Evolutionary conservation across 2,113 vertebrate species (phyloP), one percentile per base, ranked within the genome.

Genomic region (Limanda limanda): DNA sequence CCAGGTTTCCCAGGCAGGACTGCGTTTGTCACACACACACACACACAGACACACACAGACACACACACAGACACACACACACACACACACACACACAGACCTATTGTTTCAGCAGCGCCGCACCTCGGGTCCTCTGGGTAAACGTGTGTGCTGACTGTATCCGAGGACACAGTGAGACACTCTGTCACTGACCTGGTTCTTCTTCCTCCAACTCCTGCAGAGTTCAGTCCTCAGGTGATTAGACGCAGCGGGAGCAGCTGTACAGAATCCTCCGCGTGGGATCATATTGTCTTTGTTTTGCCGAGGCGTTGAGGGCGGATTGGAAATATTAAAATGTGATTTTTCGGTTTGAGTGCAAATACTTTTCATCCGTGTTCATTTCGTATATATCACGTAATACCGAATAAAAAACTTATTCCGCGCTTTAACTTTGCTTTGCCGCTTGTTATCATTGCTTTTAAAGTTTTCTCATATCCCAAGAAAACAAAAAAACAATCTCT

Each of bases 131-230:
- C 90, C 84, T 86, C 65, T 63, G 83, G 84, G 91, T 80, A 69
- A 85, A 84, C 27, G 70, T 82, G 83, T 81, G 51, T 81, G 81
- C 85, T 86, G 89, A 76, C 82, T 85, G 66, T 79, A 70, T 83
- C 74, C 62, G 74, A 86, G 88, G 81, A 86, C 84, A 77, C 78
- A 0, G 66, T 67, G 76, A 81, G 87, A 81, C 83, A 82, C 77
- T 85, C 89, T 82, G 81, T 84, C 75, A 83, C 4, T 78, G 88
- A 85, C 89, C 86, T 74, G 85, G 52, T 86, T 82, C 66, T 24
- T 61, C 70, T 60, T 68, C 13, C 61, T 77, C 61, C 37, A 35
- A 27, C 74, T 63, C 11, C 84, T 80, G 80, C 74, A 81, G 72
- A 85, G 78, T 90, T 86, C 82, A 76, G 31, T 67, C 70, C 79